These are phyloP conservation scores for Acipenser transmontanus DNA, from an alignment of 2,797 vertebrate genomes.

Conservation along the genomic window DNA sequence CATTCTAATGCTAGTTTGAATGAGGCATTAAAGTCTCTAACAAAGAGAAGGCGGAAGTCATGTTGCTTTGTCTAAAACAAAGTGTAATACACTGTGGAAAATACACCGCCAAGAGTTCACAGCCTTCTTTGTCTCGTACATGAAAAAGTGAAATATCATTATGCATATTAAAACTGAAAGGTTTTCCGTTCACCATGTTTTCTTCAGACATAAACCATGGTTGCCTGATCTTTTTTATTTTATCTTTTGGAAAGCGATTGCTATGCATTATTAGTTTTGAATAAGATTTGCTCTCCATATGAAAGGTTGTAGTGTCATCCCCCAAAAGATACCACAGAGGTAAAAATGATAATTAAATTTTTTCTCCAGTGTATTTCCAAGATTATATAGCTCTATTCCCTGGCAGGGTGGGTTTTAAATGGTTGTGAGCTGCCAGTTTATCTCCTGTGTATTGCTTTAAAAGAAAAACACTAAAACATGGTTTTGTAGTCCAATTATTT, in stretches of 20 bases:
- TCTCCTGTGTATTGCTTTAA: conserved; percentile 59
- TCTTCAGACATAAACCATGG: conserved; percentile 19
- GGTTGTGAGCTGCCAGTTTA: conserved; percentile 56
- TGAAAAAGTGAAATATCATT: conserved; percentile 59
- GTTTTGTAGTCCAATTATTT: conserved; percentile 65
- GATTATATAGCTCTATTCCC: conserved; percentile 67
- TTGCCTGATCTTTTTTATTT: conserved; percentile 32
- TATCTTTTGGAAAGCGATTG: conserved; percentile 45
- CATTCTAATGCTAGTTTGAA: conserved; percentile 47
- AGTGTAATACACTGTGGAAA: conserved; percentile 46
- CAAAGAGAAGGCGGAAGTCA: conserved; percentile 55
- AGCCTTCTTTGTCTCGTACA: conserved; percentile 52
- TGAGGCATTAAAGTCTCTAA: conserved; percentile 37
- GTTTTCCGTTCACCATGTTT: conserved; percentile 25
- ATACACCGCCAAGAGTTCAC: conserved; percentile 33
- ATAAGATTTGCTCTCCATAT: conserved; percentile 50
- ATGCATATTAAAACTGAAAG: conserved; percentile 63
- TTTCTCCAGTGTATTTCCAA: conserved; percentile 71
- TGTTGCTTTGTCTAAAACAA: conserved; percentile 56
- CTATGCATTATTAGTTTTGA: conserved; percentile 48
- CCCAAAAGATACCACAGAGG: conserved; percentile 71
- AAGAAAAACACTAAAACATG: conserved; percentile 73
- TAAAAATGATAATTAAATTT: conserved; percentile 82
- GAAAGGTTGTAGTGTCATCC: conserved; percentile 69
- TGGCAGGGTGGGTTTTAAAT: conserved; percentile 59